Conservation (phyloP, 2,797 vertebrate species). For the Leuciscus waleckii region DNA sequence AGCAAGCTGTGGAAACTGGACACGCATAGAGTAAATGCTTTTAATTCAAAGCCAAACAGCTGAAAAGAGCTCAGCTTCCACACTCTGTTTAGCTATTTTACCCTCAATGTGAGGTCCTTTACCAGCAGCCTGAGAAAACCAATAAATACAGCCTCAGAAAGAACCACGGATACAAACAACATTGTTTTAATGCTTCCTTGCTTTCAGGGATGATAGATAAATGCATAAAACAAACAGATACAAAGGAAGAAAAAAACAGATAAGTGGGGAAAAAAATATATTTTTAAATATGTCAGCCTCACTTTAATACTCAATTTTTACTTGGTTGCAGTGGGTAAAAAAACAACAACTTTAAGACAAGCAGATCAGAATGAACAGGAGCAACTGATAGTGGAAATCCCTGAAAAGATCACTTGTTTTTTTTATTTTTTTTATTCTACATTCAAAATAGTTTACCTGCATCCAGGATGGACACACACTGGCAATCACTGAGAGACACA, state of each 20-base stretch:
- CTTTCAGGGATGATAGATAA: background rate
- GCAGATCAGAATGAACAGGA: background rate
- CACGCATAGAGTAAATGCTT: constrained; percentile 48
- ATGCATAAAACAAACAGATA: background rate
- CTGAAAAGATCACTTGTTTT: background rate
- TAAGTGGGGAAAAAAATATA: too few species aligned
- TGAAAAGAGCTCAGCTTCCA: constrained; percentile 54
- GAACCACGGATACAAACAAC: background rate
- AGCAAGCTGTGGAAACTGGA: constrained; percentile 36
- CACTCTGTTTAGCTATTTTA: constrained; percentile 56
- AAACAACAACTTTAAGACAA: background rate
- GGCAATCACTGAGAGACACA: background rate
- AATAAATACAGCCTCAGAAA: constrained; percentile 40
- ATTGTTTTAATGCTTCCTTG: constrained; percentile 6
- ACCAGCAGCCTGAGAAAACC: constrained; percentile 37
- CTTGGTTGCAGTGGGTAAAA: background rate
- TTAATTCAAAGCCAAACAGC: constrained; percentile 58
- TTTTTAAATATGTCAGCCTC: too few species aligned
- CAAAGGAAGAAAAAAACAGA: too few species aligned
- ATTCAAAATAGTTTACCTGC: background rate
- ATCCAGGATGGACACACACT: background rate
- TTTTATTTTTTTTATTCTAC: background rate
- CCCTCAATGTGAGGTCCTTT: constrained; percentile 46
- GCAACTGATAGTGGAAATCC: background rate
- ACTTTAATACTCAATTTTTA: background rate